phyloP scores from a whole-genome alignment of 2,113 vertebrate species.

The Lagopus muta region DNA sequence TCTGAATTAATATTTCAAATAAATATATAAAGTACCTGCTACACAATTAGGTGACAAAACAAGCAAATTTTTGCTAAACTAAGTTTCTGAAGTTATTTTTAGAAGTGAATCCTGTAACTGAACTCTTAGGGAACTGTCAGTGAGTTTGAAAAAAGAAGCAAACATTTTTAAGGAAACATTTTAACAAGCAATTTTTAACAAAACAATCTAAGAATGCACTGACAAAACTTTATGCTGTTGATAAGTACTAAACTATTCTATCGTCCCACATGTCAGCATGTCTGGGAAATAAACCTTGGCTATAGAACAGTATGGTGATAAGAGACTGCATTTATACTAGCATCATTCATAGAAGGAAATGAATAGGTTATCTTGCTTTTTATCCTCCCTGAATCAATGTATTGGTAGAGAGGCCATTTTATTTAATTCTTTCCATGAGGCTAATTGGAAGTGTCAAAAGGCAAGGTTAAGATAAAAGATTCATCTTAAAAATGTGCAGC shows the following conservation, averaged over 20 bases:
- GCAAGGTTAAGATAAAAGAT: not conserved
- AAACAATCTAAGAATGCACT: not conserved
- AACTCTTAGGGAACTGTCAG: not conserved
- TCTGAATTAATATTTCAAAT: not conserved
- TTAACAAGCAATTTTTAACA: not conserved
- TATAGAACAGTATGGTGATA: not conserved
- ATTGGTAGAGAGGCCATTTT: not conserved
- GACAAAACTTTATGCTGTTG: not conserved
- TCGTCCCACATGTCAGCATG: not conserved
- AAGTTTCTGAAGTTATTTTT: not conserved
- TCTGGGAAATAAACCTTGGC: conserved; percentile 18
- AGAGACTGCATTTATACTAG: conserved; percentile 10
- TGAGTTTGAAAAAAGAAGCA: not conserved
- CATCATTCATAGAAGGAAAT: conserved; percentile 25
- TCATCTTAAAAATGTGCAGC: not conserved
- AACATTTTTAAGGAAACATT: not conserved
- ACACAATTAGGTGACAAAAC: not conserved
- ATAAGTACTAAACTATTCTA: not conserved
- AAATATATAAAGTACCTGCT: not conserved
- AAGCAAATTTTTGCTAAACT: not conserved
- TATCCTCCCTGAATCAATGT: not conserved
- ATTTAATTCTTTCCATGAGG: not conserved
- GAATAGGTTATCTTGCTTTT: not conserved
- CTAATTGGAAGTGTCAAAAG: conserved; percentile 43
- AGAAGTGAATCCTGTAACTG: not conserved